Evolutionary conservation across 2,113 vertebrate species (phyloP).

Genomic region (Neolamprologus falcicula): DNA sequence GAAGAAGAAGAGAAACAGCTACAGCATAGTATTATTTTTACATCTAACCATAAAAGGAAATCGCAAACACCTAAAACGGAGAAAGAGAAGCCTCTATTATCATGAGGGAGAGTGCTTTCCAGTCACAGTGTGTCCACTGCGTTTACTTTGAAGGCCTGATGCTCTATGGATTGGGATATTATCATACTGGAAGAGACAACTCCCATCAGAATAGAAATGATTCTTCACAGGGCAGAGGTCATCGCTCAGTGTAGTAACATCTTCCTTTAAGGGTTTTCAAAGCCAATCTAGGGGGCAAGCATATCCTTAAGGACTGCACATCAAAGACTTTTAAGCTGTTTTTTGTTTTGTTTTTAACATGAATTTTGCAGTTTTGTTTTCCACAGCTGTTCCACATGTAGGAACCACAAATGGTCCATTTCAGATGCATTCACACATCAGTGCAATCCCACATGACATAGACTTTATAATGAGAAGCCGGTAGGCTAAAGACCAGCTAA

Average conservation of each 20-base stretch:
- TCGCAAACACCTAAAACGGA: neutral
- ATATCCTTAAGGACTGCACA: neutral
- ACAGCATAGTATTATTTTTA: neutral
- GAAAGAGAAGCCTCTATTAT: neutral
- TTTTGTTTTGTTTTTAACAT: neutral
- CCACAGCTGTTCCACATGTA: neutral
- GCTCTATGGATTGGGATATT: neutral
- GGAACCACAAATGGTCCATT: too few species aligned
- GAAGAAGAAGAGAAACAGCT: slow-evolving; percentile 16
- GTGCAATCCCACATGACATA: neutral
- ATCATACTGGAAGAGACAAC: neutral
- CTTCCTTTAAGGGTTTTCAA: neutral
- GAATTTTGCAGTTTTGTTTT: neutral
- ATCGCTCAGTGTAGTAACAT: neutral
- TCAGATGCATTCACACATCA: neutral
- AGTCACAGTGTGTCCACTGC: neutral
- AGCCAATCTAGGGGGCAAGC: neutral
- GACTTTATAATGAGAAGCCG: neutral
- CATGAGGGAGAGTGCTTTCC: neutral
- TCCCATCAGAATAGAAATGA: neutral
- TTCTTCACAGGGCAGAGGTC: neutral
- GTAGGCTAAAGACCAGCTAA: neutral
- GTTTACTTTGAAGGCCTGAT: neutral
- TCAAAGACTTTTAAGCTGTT: neutral
- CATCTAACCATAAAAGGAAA: neutral